Evolutionary conservation across 1,140 invertebrate species (phyloP).

Genomic region (Dendrolimus kikuchii): DNA sequence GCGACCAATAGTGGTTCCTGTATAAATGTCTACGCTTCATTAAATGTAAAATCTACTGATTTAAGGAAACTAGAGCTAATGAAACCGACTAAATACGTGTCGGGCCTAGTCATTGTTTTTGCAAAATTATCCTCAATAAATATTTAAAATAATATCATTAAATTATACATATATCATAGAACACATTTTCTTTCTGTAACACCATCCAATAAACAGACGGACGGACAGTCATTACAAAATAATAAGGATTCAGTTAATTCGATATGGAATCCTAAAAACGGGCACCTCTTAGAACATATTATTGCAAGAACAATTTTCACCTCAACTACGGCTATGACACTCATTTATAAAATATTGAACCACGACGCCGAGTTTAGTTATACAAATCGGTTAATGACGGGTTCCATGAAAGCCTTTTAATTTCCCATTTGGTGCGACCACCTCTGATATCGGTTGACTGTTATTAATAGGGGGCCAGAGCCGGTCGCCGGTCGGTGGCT

Average conservation of each 20-base stretch:
- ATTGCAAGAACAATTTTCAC: constrained; percentile 23
- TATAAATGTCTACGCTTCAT: constrained; percentile 12
- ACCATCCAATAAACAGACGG: too few species aligned
- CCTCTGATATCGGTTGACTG: constrained; percentile 53
- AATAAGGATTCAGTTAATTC: too few species aligned
- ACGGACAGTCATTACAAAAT: too few species aligned
- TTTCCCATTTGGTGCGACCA: constrained; percentile 60
- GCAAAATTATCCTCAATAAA: too few species aligned
- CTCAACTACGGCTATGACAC: constrained; percentile 44
- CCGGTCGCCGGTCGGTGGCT: constrained; percentile 40
- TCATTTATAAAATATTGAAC: constrained; percentile 53
- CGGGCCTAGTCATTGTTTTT: too few species aligned
- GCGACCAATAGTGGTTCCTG: constrained; percentile 20
- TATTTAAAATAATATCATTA: too few species aligned
- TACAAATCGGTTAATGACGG: constrained; percentile 63
- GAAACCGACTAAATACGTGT: background rate
- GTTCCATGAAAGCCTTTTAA: constrained; percentile 68
- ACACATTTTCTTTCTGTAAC: too few species aligned
- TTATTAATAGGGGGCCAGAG: constrained; percentile 58
- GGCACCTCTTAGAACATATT: too few species aligned
- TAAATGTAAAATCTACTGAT: constrained; percentile 12
- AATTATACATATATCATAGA: too few species aligned
- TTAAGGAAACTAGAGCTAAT: constrained; percentile 16
- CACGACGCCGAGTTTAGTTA: constrained; percentile 35
- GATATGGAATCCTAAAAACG: too few species aligned